Percentiles rank a stretch among this genome's conserved stretches.
Conservation (phyloP, 2,113 vertebrate species). For the Rhinoptilus africanus region DNA sequence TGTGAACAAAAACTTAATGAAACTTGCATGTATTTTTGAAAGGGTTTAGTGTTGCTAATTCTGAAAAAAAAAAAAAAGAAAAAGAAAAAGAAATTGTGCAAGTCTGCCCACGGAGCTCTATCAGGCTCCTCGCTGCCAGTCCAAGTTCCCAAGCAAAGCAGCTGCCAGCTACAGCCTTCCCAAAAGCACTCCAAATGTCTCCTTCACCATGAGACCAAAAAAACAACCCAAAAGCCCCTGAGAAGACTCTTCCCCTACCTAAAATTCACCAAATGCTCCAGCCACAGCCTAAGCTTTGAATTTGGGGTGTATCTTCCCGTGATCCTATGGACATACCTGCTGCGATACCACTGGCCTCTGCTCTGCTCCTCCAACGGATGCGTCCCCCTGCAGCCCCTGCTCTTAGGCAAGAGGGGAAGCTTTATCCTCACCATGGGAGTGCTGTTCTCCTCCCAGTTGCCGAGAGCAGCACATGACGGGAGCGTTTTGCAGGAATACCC, state of each 20-base stretch:
- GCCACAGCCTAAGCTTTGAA: neutral
- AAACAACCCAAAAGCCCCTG: neutral
- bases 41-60: neutral
- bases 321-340: neutral
- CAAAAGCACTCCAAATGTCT: neutral
- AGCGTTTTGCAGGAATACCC: neutral
- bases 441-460: neutral
- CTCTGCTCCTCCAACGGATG: neutral
- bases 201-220: neutral
- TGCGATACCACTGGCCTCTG: neutral
- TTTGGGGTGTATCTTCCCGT: neutral
- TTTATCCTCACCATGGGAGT: neutral
- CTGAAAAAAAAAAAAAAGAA: neutral
- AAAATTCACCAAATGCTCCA: neutral
- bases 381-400: neutral
- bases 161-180: neutral
- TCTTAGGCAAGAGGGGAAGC: neutral
- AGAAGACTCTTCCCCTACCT: neutral
- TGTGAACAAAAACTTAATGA: neutral
- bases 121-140: neutral
- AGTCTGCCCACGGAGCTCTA: neutral
- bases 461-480: neutral
- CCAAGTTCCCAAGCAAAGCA: neutral
- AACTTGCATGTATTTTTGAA: neutral
- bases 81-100: neutral